A percentile compares a stretch with the other conserved stretches of the same genome.
Conservation (phyloP, 2,797 vertebrate genomes). For the Schizopygopsis pylzovi region DNA sequence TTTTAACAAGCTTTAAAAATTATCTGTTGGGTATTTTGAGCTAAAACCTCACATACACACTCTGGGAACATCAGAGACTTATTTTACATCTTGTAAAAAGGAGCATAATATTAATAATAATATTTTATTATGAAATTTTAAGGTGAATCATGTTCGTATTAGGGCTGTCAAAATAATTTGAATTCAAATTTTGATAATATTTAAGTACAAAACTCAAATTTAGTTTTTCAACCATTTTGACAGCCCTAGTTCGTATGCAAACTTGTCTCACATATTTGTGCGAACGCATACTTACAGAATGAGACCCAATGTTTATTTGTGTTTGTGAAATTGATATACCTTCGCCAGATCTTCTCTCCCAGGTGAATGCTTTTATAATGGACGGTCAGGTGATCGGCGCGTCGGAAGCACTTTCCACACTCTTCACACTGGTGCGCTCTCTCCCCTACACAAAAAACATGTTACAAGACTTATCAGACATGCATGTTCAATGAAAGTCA, state of each 20-base stretch:
- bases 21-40: too few species aligned
- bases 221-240: too few species aligned
- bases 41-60: too few species aligned
- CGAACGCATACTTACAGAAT: not conserved
- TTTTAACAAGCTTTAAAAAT: too few species aligned
- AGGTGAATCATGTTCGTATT: too few species aligned
- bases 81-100: too few species aligned
- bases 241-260: not conserved
- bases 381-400: slow-evolving; percentile 94
- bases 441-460: slow-evolving; percentile 80
- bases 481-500: not conserved
- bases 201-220: too few species aligned
- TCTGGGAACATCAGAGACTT: too few species aligned
- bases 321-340: slow-evolving; percentile 66
- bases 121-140: not conserved
- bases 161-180: too few species aligned
- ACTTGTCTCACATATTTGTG: not conserved
- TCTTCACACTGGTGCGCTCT: slow-evolving; percentile 98
- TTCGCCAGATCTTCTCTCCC: slow-evolving; percentile 98
- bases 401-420: slow-evolving; percentile 97
- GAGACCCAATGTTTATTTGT: not conserved
- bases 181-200: too few species aligned
- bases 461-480: not conserved
- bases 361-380: slow-evolving; percentile 97
- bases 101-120: too few species aligned